Conservation (phyloP, 2,113 vertebrate genomes). For the Diadophis punctatus region DNA sequence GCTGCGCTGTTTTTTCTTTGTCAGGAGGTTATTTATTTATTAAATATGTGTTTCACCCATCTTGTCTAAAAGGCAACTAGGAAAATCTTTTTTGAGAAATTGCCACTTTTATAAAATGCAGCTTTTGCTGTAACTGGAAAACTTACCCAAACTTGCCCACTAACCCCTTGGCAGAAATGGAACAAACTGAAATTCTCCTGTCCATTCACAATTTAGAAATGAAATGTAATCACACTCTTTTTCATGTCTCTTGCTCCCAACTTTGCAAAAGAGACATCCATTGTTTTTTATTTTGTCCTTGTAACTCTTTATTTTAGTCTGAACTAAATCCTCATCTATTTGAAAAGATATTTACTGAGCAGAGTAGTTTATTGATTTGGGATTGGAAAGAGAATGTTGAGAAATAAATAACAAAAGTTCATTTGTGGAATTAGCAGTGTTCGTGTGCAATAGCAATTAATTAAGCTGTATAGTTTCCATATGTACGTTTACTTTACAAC, state of each 20-base stretch:
- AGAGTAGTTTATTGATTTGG: background rate
- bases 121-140: background rate
- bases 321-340: background rate
- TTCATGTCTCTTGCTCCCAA: background rate
- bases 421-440: background rate
- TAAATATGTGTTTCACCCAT: background rate
- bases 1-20: background rate
- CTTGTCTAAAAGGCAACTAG: background rate
- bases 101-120: background rate
- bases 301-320: background rate
- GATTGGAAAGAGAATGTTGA: background rate
- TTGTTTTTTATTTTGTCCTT: background rate
- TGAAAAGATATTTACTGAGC: background rate
- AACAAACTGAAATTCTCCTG: background rate
- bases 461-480: background rate
- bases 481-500: background rate
- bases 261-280: background rate
- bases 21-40: background rate
- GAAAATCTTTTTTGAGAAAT: background rate
- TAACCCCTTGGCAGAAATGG: background rate
- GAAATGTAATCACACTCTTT: rapidly evolving
- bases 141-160: background rate
- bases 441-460: background rate
- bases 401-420: background rate
- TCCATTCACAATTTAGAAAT: background rate